Evolutionary conservation across 2,113 vertebrate species (phyloP).

Genomic region (Phocoena phocoena): DNA sequence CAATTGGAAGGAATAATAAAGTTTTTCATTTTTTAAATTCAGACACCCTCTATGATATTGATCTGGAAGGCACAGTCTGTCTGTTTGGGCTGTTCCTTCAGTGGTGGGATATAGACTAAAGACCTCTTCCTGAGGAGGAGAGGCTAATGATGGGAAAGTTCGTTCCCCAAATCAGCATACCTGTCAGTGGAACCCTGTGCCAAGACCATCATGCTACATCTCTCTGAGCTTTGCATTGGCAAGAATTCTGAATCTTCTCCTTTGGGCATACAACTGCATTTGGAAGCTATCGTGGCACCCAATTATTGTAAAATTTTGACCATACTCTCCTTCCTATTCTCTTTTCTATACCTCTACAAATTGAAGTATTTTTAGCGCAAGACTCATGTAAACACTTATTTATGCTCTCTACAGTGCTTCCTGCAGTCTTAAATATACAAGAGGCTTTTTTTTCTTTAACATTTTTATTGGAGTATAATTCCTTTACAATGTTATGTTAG

Average conservation of each 20-base stretch:
- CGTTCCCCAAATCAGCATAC: not conserved
- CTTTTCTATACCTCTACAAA: not conserved
- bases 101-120: not conserved
- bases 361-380: not conserved
- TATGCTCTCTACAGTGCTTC: not conserved
- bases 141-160: not conserved
- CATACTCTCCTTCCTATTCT: not conserved
- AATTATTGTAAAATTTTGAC: not conserved
- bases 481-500: no score
- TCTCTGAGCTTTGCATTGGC: not conserved
- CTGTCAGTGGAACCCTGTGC: not conserved
- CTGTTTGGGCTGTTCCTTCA: constrained; percentile 43
- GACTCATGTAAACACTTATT: not conserved
- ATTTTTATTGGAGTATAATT: no score
- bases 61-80: not conserved
- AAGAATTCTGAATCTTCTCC: not conserved
- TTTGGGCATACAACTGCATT: not conserved
- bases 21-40: constrained; percentile 40
- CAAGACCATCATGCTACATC: not conserved
- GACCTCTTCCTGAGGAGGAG: not conserved
- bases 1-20: constrained; percentile 49
- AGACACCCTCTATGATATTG: not conserved
- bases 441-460: not conserved
- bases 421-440: not conserved
- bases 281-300: not conserved